Conservation (phyloP, 2,797 vertebrate species). For the Gallinago solitaria region DNA sequence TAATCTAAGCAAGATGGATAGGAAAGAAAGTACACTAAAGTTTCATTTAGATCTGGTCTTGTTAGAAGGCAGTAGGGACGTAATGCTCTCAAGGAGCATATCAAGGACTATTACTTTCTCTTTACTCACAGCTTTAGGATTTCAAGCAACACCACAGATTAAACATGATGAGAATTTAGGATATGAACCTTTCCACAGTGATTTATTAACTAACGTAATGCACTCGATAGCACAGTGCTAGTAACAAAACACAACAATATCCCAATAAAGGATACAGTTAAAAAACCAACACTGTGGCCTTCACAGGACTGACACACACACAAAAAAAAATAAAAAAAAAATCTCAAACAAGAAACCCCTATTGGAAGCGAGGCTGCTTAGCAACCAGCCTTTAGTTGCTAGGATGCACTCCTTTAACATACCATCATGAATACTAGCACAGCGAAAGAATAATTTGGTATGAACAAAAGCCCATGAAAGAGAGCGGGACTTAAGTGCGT, state of each 20-base stretch:
- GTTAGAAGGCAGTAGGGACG: neutral
- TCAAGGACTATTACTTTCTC: neutral
- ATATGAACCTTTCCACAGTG: slow-evolving; percentile 61
- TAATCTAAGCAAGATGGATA: neutral
- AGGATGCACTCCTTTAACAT: slow-evolving; percentile 85
- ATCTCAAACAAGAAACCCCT: slow-evolving; percentile 78
- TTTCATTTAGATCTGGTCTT: neutral
- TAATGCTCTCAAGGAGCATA: neutral
- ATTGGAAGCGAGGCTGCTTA: slow-evolving; percentile 80
- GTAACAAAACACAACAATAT: slow-evolving; percentile 75
- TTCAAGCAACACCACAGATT: slow-evolving; percentile 37
- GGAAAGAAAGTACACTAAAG: neutral
- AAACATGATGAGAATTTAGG: slow-evolving; percentile 54
- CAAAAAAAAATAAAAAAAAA: slow-evolving; percentile 63
- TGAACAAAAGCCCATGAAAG: slow-evolving; percentile 88
- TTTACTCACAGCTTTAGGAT: slow-evolving; percentile 33
- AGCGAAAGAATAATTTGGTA: slow-evolving; percentile 91
- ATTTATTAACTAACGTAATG: slow-evolving; percentile 79
- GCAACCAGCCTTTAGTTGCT: slow-evolving; percentile 85
- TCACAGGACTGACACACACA: slow-evolving; percentile 53
- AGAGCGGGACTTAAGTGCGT: slow-evolving; percentile 89
- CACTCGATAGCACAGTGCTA: slow-evolving; percentile 54
- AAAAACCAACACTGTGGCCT: slow-evolving; percentile 69
- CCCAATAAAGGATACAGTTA: slow-evolving; percentile 77
- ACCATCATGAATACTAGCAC: slow-evolving; percentile 91